phyloP scores from a whole-genome alignment of 2,113 vertebrate species.

The Ptilonorhynchus violaceus region DNA sequence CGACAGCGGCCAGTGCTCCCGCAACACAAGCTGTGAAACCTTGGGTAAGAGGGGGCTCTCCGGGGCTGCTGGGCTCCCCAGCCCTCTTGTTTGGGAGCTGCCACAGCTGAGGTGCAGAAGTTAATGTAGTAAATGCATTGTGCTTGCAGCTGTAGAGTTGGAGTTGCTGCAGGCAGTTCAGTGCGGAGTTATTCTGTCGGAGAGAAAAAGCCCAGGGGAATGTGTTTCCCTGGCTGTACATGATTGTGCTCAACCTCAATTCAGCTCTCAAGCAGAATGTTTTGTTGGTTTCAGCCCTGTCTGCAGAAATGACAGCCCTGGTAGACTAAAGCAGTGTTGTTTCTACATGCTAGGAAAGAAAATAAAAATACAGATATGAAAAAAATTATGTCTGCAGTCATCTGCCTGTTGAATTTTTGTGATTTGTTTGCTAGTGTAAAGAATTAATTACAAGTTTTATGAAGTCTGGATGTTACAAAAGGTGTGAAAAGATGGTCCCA shows the following conservation, averaged over 20 bases:
- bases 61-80: not conserved
- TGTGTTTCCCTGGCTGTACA: not conserved
- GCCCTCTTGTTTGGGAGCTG: not conserved
- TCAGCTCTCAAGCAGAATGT: not conserved
- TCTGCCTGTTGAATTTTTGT: not conserved
- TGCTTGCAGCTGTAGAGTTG: not conserved
- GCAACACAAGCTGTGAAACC: constrained; percentile 98
- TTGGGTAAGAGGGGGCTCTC: constrained; percentile 77
- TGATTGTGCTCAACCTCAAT: not conserved
- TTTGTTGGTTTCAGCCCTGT: not conserved
- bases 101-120: not conserved
- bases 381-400: not conserved
- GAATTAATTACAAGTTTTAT: not conserved
- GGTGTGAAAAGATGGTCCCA: not conserved
- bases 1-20: constrained; percentile 96
- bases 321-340: not conserved
- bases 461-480: not conserved
- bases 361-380: not conserved
- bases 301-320: not conserved
- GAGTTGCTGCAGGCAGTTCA: not conserved
- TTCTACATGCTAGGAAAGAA: not conserved
- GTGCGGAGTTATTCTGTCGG: not conserved
- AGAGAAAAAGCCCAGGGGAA: not conserved
- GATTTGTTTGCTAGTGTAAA: not conserved
- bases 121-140: not conserved